Conservation (phyloP, 2,113 vertebrate species). For the Dendrocopos noguchii region DNA sequence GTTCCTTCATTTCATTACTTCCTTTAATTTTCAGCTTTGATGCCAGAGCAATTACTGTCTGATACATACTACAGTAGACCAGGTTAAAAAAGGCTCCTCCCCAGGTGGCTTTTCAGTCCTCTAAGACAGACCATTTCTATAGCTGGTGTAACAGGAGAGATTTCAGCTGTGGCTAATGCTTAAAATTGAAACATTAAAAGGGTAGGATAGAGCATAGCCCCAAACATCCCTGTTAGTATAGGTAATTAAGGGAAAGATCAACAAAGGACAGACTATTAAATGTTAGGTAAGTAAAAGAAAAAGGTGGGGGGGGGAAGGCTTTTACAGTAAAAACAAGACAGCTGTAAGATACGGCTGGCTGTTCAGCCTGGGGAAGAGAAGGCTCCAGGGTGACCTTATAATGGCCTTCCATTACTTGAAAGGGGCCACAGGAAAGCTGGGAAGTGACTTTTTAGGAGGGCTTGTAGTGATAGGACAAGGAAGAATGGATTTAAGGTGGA, state of each 20-base stretch:
- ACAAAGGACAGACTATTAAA: not conserved
- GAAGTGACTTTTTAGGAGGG: no score
- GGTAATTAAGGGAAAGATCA: not conserved
- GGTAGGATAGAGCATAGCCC: not conserved
- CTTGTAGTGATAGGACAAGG: no score
- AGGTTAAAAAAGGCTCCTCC: not conserved
- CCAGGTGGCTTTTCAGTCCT: not conserved
- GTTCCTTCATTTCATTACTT: not conserved
- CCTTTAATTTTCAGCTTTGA: not conserved
- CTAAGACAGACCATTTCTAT: not conserved
- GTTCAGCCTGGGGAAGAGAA: no score
- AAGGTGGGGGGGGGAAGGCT: not conserved
- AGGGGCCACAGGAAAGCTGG: no score
- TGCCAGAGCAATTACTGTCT: not conserved
- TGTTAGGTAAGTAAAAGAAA: not conserved
- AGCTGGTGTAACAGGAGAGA: not conserved
- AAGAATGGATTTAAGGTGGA: no score
- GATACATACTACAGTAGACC: not conserved
- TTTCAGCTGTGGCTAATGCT: not conserved
- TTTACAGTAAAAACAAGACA: not conserved
- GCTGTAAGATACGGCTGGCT: no score
- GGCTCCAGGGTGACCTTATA: no score
- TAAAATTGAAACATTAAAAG: not conserved
- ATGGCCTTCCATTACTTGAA: no score
- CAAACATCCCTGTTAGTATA: not conserved